A percentile compares a stretch with the other conserved stretches of the same genome.
Conservation (phyloP, 2,797 vertebrate species). For the Sternarchorhynchus goeldii region DNA sequence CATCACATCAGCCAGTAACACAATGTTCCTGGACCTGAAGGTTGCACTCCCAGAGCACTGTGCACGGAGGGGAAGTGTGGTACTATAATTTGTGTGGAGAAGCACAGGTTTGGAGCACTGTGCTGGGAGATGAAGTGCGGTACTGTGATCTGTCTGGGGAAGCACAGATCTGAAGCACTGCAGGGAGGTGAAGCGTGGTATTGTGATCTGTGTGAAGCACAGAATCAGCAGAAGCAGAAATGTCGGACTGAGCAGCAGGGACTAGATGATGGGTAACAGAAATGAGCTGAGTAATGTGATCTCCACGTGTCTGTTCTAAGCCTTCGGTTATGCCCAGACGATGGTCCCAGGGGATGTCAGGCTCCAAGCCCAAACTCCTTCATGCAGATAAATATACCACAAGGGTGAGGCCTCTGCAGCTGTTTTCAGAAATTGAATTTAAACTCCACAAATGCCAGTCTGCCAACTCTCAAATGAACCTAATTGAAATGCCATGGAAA, state of each 20-base stretch:
- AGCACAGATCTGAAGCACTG: not conserved
- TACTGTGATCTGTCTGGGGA: too few species aligned
- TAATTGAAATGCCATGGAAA: not conserved
- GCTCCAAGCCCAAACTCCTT: not conserved
- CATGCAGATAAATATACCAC: not conserved
- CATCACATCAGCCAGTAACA: too few species aligned
- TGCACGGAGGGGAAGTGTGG: too few species aligned
- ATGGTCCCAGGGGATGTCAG: not conserved
- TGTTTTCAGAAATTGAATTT: not conserved
- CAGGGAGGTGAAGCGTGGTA: not conserved
- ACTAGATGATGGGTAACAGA: conserved; percentile 31
- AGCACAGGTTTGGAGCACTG: too few species aligned
- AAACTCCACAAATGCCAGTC: not conserved
- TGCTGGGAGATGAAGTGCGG: too few species aligned
- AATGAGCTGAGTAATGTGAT: conserved; percentile 35
- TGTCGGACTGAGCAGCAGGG: not conserved
- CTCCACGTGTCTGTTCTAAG: conserved; percentile 24
- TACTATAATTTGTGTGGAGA: too few species aligned
- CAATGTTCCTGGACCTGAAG: too few species aligned
- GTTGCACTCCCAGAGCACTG: too few species aligned
- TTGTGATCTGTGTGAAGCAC: conserved; percentile 14
- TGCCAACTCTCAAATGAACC: not conserved
- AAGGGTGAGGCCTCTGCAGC: not conserved
- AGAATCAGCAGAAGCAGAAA: conserved; percentile 6
- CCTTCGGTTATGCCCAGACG: conserved; percentile 34